Percentiles rank a stretch among this genome's conserved stretches.
These are phyloP conservation scores for Amphipoea oculea DNA, from an alignment of 2,888 invertebrate species.

Conservation along the genomic window DNA sequence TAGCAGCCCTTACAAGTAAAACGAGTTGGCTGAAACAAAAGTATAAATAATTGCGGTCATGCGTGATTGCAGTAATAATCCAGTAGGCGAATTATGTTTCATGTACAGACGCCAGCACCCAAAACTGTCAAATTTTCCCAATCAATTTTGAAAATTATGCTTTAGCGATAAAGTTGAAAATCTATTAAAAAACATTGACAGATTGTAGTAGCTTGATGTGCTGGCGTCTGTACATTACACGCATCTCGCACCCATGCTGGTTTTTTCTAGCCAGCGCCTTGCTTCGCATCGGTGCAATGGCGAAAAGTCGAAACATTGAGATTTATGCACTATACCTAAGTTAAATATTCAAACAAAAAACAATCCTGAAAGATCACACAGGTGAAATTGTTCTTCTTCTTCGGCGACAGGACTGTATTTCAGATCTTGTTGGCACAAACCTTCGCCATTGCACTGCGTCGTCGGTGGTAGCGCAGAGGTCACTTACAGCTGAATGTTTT, in stretches of 20 bases:
- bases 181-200: too few relatives aligned
- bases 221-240: too few relatives aligned
- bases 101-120: too few relatives aligned
- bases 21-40: neutral
- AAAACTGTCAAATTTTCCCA: too few relatives aligned
- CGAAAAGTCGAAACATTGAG: neutral
- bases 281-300: neutral
- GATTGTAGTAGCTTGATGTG: too few relatives aligned
- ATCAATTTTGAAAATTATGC: too few relatives aligned
- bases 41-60: neutral
- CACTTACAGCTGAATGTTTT: too few relatives aligned
- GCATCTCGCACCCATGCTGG: neutral
- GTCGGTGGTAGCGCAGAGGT: too few relatives aligned
- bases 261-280: neutral
- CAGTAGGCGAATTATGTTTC: constrained; percentile 5
- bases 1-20: neutral
- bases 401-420: too few relatives aligned
- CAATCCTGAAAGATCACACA: neutral
- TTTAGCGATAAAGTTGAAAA: too few relatives aligned
- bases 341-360: neutral
- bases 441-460: too few relatives aligned
- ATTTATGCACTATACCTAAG: neutral
- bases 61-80: constrained; percentile 12
- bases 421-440: too few relatives aligned
- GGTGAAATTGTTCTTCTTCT: neutral